Evolutionary conservation across 2,888 invertebrate genomes (phyloP).

Genomic region (Scrobipalpa costella): DNA sequence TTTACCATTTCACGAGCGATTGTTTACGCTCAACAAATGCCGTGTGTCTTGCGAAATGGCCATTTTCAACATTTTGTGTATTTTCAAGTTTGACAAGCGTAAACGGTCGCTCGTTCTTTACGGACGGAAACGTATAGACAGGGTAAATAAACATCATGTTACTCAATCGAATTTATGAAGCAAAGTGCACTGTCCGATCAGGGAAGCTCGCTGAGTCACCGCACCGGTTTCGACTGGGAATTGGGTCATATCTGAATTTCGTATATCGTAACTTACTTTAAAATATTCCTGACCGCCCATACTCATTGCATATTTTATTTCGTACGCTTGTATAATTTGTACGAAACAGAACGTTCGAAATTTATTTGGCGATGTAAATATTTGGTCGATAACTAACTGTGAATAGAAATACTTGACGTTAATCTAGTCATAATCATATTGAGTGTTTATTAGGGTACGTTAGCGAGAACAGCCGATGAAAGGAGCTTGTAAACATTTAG

Average conservation of each 20-base stretch:
- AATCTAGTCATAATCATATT: conserved; percentile 42
- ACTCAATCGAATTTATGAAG: conserved; percentile 53
- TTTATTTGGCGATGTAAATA: neutral
- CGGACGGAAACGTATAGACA: no score
- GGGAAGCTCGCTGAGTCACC: conserved; percentile 60
- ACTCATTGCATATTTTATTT: conserved; percentile 28
- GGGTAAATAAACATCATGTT: conserved; percentile 62
- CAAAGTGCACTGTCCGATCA: conserved; percentile 52
- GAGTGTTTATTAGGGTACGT: conserved; percentile 61
- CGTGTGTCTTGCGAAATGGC: conserved; percentile 26
- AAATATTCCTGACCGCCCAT: conserved; percentile 30
- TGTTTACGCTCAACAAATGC: conserved; percentile 57
- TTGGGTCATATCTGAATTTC: conserved; percentile 58
- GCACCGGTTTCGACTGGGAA: conserved; percentile 57
- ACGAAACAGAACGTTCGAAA: neutral
- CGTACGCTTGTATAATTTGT: neutral
- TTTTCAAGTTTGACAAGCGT: conserved; percentile 33
- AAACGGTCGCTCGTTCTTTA: conserved; percentile 36
- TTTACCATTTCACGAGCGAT: conserved; percentile 63
- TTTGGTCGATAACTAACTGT: neutral
- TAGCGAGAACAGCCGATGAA: conserved; percentile 64
- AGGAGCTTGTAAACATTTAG: conserved; percentile 68
- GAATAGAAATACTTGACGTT: conserved; percentile 11
- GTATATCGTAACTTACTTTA: conserved; percentile 49
- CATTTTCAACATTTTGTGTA: conserved; percentile 34